Base-by-base conservation (phyloP, 2,888 invertebrate genomes). In the Ariolimax columbianus region DNA sequence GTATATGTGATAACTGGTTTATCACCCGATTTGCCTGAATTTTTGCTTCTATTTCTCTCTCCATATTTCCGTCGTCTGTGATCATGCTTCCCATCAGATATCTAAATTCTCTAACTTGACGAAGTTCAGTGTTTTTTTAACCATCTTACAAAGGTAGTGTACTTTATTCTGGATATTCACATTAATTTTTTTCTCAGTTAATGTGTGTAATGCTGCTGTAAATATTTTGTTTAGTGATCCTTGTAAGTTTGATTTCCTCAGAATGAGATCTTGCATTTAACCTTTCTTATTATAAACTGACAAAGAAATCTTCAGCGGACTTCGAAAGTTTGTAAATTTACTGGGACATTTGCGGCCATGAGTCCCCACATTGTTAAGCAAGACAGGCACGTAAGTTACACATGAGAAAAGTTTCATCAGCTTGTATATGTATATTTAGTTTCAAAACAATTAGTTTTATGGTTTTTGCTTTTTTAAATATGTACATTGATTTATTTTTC, bases 241-340 rank as follows among this genome's bases (percentile, higher is more conserved):
- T 63, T 63, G 63, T 63, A 63, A 63, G 63, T 63, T 63, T 63
- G 63, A 63, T 63, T 63, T 63, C 63, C 63, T 63, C 63, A 63
- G 63, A 63, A 63, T 63, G 63, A 63, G 63, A 63, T 63, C 63
- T 63, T 63, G 63, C 47, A 77, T 77, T 77, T 55, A 77, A 77
- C 23, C 36, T 59, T 26, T 77, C 47, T 59, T 77, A 75, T 47
- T 75, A 75, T 75, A 47, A 75, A 43, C 30, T 43, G 38, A 36
- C 23, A 33, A 77, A 77, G 77, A 36, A 36, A 55, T 33, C 59
- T 59, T 59, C 77, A 55, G 38, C 3, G 59, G 23, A 30, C 77
- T 51, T 77, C 19, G 23, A 77, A 55, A 59, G 77, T 47, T 59
- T 77, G 77, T 77, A 77, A 36, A 47, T 77, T 77, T 59, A 36